Percentiles rank a stretch among this genome's conserved stretches.
Evolutionary conservation across 2,797 vertebrate species (phyloP).

Genomic region (Tenualosa thibaudeaui): DNA sequence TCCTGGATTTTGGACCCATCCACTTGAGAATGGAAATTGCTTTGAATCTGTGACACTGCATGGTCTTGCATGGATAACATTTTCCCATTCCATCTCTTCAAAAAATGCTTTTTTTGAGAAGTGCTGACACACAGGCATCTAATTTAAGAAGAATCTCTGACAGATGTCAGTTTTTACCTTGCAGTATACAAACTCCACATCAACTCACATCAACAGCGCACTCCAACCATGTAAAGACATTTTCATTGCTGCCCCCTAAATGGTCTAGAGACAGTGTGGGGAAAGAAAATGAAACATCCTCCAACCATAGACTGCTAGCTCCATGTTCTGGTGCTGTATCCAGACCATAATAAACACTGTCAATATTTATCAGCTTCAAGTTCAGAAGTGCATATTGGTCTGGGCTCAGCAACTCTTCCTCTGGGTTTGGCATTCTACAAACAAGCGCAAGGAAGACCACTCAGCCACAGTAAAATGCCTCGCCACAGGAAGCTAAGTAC

Average conservation of each 20-base stretch:
- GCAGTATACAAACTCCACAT: not conserved
- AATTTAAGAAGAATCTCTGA: not conserved
- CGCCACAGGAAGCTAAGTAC: not conserved
- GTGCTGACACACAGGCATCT: not conserved
- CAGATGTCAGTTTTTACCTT: not conserved
- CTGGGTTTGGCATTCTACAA: not conserved
- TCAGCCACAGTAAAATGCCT: not conserved
- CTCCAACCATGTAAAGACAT: not conserved
- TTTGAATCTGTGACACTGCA: constrained; percentile 29
- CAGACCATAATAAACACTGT: not conserved
- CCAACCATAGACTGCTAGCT: not conserved
- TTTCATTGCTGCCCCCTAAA: not conserved
- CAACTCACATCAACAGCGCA: not conserved
- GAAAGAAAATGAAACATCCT: not conserved
- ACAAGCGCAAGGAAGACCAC: not conserved
- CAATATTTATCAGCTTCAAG: not conserved
- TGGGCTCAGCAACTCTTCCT: not conserved
- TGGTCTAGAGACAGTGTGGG: not conserved
- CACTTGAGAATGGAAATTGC: constrained; percentile 15
- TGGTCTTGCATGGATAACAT: constrained; percentile 28
- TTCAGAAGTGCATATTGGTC: not conserved
- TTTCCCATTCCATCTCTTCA: not conserved
- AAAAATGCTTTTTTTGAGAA: not conserved
- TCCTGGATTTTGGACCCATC: not conserved
- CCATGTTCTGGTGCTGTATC: not conserved